Percentiles rank a stretch among this genome's conserved stretches.
Conservation (phyloP, 2,888 invertebrate genomes). For the Pammene aurita region DNA sequence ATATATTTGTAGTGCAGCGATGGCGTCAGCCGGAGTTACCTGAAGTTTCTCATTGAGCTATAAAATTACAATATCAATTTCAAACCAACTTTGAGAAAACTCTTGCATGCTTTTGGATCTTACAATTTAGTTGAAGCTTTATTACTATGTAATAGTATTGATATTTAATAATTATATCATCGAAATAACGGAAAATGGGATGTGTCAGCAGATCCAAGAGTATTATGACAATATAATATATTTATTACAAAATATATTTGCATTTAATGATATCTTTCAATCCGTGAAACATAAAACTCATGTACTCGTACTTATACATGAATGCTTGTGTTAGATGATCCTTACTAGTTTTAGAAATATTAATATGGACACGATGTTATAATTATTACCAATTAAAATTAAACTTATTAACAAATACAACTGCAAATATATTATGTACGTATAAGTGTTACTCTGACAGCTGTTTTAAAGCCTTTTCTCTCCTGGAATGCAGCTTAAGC, state of each 20-base stretch:
- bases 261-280: neutral
- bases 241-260: slow-evolving; percentile 15
- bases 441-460: slow-evolving; percentile 22
- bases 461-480: slow-evolving; percentile 45
- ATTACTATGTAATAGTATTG: neutral
- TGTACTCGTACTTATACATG: too few relatives aligned
- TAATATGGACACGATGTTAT: too few relatives aligned
- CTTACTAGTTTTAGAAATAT: too few relatives aligned
- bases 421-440: slow-evolving; percentile 11
- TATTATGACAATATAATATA: slow-evolving; percentile 3
- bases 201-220: slow-evolving; percentile 32
- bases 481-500: slow-evolving; percentile 80
- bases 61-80: neutral
- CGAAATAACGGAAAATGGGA: slow-evolving; percentile 7
- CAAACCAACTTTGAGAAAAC: slow-evolving; percentile 77
- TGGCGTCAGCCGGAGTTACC: neutral
- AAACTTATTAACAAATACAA: neutral
- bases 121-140: slow-evolving; percentile 40
- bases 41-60: neutral
- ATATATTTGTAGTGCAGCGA: neutral
- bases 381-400: too few relatives aligned
- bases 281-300: too few relatives aligned
- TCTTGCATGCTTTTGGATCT: slow-evolving; percentile 59
- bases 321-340: too few relatives aligned
- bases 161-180: too few relatives aligned